Base-by-base conservation (phyloP, 2,888 invertebrate species). In the Ypsolopha sequella region DNA sequence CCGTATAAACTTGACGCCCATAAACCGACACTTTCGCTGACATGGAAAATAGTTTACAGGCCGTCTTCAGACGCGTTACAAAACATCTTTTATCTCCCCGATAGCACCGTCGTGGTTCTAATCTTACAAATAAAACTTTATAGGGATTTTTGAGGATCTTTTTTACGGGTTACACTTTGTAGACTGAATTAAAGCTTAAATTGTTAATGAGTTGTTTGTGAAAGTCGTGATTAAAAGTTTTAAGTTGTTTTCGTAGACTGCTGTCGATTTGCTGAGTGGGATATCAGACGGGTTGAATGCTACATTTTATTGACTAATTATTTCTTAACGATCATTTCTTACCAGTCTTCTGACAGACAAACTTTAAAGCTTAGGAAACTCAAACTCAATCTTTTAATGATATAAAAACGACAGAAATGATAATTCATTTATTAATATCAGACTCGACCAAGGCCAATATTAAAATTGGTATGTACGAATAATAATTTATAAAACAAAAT, bases 41-140 rank as follows among this genome's bases (percentile, higher is more conserved):
- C 81, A 80, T 74, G 77, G 80, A 78, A 81, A 82, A 81, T 81
- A 81, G 82, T 82, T 81, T 80, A 81, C 75, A 77, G 70, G 75
- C 72, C 59, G 70, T 74, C 72, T 74, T 58, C 61, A 66, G 67
- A 33, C 34, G 61, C 69, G 65, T 71, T 68, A 73, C 69, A 68
- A 66, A 68, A 48, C 36, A 7, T 44, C 53, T 65, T 66, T 80
- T 80, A 81, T 80, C 79, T 69, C 67, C 70, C 58, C 65, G 73
- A 77, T 77, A 80, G 67, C 62, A 63, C 60, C 56, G 52, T 62
- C 62, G 60, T 69, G 67, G 61, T 67, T 76, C 80, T 82, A 82
- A 85, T 85, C 85, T 80, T 62, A 65, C 63, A 65, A 75, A 82
- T 84, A 81, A 85, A 82, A 78, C 63, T 80, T 84, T 81, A 76